Base-by-base conservation (phyloP, 64 coral and sea anemone genomes). In the Trachythela sp. region DNA sequence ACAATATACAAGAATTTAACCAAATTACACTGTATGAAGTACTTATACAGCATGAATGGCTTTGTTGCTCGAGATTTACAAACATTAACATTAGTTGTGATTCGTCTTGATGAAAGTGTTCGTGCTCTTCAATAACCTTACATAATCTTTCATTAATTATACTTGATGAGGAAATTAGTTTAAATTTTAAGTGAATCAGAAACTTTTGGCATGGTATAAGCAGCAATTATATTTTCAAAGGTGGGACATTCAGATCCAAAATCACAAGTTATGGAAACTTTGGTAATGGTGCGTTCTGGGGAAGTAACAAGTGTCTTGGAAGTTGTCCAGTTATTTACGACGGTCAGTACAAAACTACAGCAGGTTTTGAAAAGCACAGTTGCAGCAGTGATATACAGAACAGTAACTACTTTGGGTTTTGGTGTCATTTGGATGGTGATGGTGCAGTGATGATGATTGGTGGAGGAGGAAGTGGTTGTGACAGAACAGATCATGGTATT, bases 381-480 rank as follows among this genome's bases (percentile, higher is more conserved):
- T 77, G 71, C 36, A 39, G 36, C 30, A 39, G 71, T 33, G 71
- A 35, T 35, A 77, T 77, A 11, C 71, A 77, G 71, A 77, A 13
- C 29, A 77, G 32, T 6, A 35, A 35, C 71, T 14, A 35, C 30
- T 10, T 77, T 35, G 71, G 71, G 17, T 77, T 77, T 35, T 77
- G 71, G 71, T 77, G 71, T 77, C 4, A 32, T 27, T 77, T 2
- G 30, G 26, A n/a, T 35, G 71, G 31, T 34, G 71, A 77, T 77
- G 71, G 71, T 77, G 24, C 71, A 8, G 71, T 77, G 2, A 36
- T 77, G 71, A 77, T 77, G 71, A 77, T 77, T 27, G 31, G 71
- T 77, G 71, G 71, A 32, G 71, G 71, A 36, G 71, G 71, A 22
- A 22, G 13, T 3, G 8, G 6, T 22, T 77, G 71, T 18, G 4